Evolutionary conservation across 2,888 invertebrate species (phyloP).

Genomic region (Agelastica alni): DNA sequence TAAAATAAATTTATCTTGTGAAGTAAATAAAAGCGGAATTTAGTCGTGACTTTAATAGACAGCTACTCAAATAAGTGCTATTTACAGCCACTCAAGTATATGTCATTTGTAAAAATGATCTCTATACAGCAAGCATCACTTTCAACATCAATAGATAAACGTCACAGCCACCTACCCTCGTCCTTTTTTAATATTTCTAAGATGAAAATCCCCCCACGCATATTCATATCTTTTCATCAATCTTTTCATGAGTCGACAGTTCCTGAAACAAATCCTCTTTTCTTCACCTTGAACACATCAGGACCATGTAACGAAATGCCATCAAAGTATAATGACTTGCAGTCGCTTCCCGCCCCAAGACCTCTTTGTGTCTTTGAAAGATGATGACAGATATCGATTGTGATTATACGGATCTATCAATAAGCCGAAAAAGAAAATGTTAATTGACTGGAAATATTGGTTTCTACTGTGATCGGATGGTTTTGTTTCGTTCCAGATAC

Average conservation of each 20-base stretch:
- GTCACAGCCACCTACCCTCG: constrained; percentile 1
- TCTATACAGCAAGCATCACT: not conserved
- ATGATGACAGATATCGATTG: constrained; percentile 31
- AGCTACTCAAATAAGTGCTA: too few species aligned
- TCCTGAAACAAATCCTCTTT: constrained; percentile 34
- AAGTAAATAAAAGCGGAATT: too few species aligned
- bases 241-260: constrained; percentile 35
- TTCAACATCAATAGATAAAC: not conserved
- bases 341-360: constrained; percentile 21
- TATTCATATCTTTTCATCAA: constrained; percentile 30
- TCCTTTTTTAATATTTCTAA: constrained; percentile 23
- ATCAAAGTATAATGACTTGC: constrained; percentile 28
- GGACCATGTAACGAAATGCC: constrained; percentile 23
- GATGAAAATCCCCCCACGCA: constrained; percentile 22
- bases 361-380: constrained; percentile 26
- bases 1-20: too few species aligned
- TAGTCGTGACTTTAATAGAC: too few species aligned
- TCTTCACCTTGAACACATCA: constrained; percentile 19
- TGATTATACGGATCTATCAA: constrained; percentile 24
- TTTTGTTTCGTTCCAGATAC: constrained; percentile 20
- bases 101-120: not conserved
- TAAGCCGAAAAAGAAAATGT: constrained; percentile 25
- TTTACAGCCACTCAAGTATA: too few species aligned
- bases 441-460: constrained; percentile 24
- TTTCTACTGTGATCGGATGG: constrained; percentile 5